phyloP scores from a whole-genome alignment of 2,888 invertebrate species.

The Onchidella celtica region DNA sequence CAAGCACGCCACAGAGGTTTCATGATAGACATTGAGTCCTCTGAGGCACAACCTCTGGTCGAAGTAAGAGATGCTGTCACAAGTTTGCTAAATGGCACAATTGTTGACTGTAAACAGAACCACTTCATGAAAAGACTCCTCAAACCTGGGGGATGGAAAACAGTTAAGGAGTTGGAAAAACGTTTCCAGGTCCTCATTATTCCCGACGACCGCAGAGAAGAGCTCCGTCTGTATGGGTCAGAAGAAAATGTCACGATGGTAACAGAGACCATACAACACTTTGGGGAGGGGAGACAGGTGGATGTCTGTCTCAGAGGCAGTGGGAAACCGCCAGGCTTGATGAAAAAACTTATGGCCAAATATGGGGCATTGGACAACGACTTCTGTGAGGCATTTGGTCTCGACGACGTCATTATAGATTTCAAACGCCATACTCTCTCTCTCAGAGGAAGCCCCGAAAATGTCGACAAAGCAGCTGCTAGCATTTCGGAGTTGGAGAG shows the following conservation, averaged over 20 bases:
- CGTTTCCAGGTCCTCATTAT: neutral
- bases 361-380: conserved; percentile 58
- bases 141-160: conserved; percentile 13
- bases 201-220: conserved; percentile 9
- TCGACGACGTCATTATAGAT: conserved; percentile 54
- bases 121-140: neutral
- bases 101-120: conserved; percentile 20
- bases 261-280: neutral
- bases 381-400: conserved; percentile 50
- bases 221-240: conserved; percentile 38
- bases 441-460: neutral
- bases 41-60: neutral
- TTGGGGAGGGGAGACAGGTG: neutral
- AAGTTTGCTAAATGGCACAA: conserved; percentile 24
- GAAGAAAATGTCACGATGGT: conserved; percentile 15
- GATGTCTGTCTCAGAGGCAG: conserved; percentile 55
- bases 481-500: neutral
- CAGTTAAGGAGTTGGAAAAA: conserved; percentile 26
- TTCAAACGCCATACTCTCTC: conserved; percentile 22
- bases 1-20: conserved; percentile 1
- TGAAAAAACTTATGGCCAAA: conserved; percentile 60
- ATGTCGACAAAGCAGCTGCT: neutral
- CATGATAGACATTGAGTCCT: neutral
- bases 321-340: conserved; percentile 61
- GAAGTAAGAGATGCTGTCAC: neutral